Conservation (phyloP, 2,113 vertebrate genomes). For the Symphodus melops region DNA sequence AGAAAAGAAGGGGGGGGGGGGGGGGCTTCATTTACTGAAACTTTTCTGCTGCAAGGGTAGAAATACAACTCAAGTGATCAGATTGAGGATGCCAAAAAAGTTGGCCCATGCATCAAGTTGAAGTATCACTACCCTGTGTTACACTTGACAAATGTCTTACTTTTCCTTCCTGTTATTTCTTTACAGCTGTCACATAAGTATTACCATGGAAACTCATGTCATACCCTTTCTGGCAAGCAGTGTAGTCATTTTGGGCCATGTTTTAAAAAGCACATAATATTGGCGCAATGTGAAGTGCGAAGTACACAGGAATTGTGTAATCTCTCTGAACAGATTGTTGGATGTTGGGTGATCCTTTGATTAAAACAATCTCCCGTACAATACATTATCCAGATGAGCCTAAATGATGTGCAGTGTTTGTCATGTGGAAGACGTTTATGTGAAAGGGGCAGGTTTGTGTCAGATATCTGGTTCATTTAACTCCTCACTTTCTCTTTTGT, state of each 20-base stretch:
- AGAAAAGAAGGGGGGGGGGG: too few relatives aligned
- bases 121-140: constrained; percentile 42
- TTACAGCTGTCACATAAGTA: constrained; percentile 9
- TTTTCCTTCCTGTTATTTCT: constrained; percentile 28
- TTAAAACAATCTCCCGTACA: too few relatives aligned
- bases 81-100: constrained; percentile 49
- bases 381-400: too few relatives aligned
- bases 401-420: too few relatives aligned
- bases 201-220: constrained; percentile 23
- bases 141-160: constrained; percentile 53
- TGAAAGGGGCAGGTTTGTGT: neutral
- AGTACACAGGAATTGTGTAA: too few relatives aligned
- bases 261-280: too few relatives aligned
- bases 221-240: constrained; percentile 23
- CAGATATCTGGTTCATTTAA: neutral
- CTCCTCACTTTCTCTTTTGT: too few relatives aligned
- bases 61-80: constrained; percentile 61
- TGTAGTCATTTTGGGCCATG: neutral
- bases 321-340: too few relatives aligned
- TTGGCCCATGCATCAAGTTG: constrained; percentile 65
- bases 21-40: constrained; percentile 50
- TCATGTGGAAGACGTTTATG: too few relatives aligned
- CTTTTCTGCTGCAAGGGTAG: constrained; percentile 50
- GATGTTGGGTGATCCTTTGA: too few relatives aligned
- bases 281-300: too few relatives aligned